These are phyloP conservation scores for Sebastes reedi DNA, from an alignment of 2,797 vertebrate genomes.

Conservation along the genomic window DNA sequence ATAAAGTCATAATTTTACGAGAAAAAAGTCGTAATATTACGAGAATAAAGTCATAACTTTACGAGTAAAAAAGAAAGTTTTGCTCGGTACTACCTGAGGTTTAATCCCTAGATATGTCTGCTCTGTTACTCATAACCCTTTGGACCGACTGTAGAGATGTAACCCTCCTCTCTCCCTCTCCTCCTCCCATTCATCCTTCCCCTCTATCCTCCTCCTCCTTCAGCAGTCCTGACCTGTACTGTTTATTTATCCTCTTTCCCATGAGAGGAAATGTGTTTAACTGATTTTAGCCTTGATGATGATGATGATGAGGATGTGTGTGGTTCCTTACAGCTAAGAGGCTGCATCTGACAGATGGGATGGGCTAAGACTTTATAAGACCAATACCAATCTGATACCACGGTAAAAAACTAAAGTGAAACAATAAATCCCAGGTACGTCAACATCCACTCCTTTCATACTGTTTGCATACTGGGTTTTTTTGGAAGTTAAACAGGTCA, in stretches of 20 bases:
- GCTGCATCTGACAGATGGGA: neutral
- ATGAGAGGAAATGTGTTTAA: conserved; percentile 36
- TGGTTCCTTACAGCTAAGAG: neutral
- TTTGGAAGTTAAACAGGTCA: fast-evolving
- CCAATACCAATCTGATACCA: too few relatives aligned
- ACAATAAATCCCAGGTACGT: too few relatives aligned
- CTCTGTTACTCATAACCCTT: neutral
- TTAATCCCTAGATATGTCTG: neutral
- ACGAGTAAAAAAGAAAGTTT: neutral
- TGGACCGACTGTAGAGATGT: neutral
- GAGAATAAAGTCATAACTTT: too few relatives aligned
- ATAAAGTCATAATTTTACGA: too few relatives aligned
- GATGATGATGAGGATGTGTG: neutral
- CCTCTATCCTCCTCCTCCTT: conserved; percentile 1
- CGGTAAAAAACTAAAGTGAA: too few relatives aligned
- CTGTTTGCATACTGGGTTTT: fast-evolving
- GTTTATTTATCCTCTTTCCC: conserved; percentile 31
- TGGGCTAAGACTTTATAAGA: neutral
- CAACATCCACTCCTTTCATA: too few relatives aligned
- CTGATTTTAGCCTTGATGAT: neutral
- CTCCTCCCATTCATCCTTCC: conserved; percentile 18
- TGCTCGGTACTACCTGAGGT: too few relatives aligned
- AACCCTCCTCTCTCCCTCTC: neutral
- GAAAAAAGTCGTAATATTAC: too few relatives aligned
- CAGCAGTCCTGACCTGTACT: neutral